A percentile compares a stretch with the other conserved stretches of the same genome.
These are phyloP conservation scores for Catharus minimus DNA, from an alignment of 2,113 vertebrate genomes.

Conservation along the genomic window DNA sequence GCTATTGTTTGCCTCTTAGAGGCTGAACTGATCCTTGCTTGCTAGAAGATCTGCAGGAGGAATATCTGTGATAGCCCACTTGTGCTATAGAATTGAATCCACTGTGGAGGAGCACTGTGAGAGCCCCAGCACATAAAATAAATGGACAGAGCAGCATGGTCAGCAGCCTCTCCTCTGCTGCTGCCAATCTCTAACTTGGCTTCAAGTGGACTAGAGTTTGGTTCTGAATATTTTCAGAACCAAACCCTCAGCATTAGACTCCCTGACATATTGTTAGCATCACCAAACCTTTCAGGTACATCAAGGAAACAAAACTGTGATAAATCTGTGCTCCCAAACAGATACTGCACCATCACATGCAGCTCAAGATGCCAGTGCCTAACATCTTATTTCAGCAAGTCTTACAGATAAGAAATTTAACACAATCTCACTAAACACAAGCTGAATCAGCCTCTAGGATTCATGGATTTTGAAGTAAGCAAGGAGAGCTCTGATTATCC, in stretches of 20 bases:
- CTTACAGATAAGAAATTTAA: not conserved
- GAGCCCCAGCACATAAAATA: not conserved
- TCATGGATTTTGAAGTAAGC: not conserved
- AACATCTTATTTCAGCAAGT: not conserved
- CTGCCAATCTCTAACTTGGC: not conserved
- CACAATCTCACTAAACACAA: not conserved
- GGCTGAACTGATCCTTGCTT: not conserved
- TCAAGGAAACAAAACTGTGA: not conserved
- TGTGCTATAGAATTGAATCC: not conserved
- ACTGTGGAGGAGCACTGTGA: not conserved
- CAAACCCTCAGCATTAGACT: not conserved
- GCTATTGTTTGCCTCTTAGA: not conserved
- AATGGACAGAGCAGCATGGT: rapidly evolving
- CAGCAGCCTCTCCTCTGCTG: not conserved
- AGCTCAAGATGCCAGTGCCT: not conserved
- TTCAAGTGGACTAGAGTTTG: not conserved
- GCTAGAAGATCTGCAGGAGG: not conserved
- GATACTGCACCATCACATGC: not conserved
- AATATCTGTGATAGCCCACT: not conserved
- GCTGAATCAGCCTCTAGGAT: not conserved
- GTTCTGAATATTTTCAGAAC: not conserved
- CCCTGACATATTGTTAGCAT: not conserved
- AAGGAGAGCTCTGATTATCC: not conserved
- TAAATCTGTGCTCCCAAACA: not conserved
- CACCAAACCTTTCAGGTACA: not conserved